phyloP scores from a whole-genome alignment of 2,888 invertebrate genomes.

The Drosophila paranaensis region DNA sequence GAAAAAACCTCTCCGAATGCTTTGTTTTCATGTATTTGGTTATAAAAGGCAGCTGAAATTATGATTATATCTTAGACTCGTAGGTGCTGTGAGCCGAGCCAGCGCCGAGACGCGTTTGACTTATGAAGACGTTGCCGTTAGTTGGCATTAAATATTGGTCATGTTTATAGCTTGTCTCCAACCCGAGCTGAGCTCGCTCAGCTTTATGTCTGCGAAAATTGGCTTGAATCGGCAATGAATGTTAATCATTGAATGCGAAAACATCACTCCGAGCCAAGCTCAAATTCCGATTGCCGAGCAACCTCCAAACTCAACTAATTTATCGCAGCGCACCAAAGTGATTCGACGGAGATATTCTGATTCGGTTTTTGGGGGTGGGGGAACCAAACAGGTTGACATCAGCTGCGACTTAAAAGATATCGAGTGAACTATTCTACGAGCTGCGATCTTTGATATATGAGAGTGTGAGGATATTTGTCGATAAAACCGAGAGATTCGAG shows the following conservation, averaged over 20 bases:
- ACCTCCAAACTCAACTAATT: slow-evolving; percentile 25
- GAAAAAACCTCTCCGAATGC: slow-evolving; percentile 34
- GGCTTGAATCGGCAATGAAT: slow-evolving; percentile 36
- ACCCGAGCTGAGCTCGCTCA: not conserved
- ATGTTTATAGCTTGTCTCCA: slow-evolving; percentile 27
- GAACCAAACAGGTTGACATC: not conserved
- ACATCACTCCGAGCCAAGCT: slow-evolving; percentile 5
- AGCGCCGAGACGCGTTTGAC: slow-evolving; percentile 40
- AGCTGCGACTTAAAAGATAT: not conserved
- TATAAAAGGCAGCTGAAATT: slow-evolving; percentile 29
- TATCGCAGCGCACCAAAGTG: slow-evolving; percentile 14
- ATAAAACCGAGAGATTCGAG: not conserved
- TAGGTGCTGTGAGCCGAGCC: slow-evolving; percentile 44
- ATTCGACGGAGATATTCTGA: slow-evolving; percentile 1
- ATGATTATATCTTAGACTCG: slow-evolving; percentile 45
- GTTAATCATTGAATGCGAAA: slow-evolving; percentile 21
- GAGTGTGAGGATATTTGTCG: slow-evolving; percentile 11
- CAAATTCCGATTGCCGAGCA: not conserved
- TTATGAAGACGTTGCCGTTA: slow-evolving; percentile 66
- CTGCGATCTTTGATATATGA: slow-evolving; percentile 4
- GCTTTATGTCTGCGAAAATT: slow-evolving; percentile 35
- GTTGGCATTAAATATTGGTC: slow-evolving; percentile 55
- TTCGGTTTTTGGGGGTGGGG: too few relatives aligned
- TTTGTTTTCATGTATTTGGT: slow-evolving; percentile 41
- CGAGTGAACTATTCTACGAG: not conserved